phyloP scores from a whole-genome alignment of 35 echinoderm and acorn worm genomes.

The Diadema setosum region DNA sequence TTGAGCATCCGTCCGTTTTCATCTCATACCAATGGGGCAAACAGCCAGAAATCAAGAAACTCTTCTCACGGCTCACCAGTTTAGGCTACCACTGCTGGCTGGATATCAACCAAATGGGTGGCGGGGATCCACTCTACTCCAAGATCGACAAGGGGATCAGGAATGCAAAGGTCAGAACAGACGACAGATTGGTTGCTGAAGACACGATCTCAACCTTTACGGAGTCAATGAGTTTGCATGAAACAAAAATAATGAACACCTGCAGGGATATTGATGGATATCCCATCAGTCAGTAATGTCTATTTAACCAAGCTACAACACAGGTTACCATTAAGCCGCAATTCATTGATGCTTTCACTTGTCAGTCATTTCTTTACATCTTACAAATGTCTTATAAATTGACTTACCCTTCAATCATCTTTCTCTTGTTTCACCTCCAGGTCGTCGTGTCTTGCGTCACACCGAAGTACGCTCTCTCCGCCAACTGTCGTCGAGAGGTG shows the following conservation, averaged over 20 bases:
- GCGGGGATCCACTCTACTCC: conserved; percentile 87
- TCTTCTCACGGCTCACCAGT: conserved; percentile 67
- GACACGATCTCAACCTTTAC: too few relatives aligned
- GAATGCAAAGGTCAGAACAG: conserved; percentile 90
- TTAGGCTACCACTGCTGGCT: conserved; percentile 87
- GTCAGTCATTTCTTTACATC: too few relatives aligned
- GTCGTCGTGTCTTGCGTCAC: conserved; percentile 89
- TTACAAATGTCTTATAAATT: too few relatives aligned
- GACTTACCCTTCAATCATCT: too few relatives aligned
- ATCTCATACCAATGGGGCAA: conserved; percentile 98
- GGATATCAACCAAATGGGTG: conserved; percentile 96
- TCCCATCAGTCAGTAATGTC: too few relatives aligned
- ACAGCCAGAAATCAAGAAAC: conserved; percentile 83
- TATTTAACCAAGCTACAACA: too few relatives aligned
- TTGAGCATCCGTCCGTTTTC: conserved; percentile 51
- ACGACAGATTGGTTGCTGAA: too few relatives aligned
- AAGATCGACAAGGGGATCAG: conserved; percentile 93
- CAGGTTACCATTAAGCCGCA: too few relatives aligned
- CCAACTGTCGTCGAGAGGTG: conserved; percentile 92
- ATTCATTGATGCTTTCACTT: too few relatives aligned
- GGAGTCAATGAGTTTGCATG: too few relatives aligned
- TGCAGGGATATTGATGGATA: too few relatives aligned
- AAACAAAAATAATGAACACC: not conserved
- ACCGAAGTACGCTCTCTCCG: conserved; percentile 84
- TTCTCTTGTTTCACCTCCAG: too few relatives aligned